A percentile compares a stretch with the other conserved stretches of the same genome.
phyloP scores from a whole-genome alignment of 2,797 vertebrate genomes.

The Columba guinea region DNA sequence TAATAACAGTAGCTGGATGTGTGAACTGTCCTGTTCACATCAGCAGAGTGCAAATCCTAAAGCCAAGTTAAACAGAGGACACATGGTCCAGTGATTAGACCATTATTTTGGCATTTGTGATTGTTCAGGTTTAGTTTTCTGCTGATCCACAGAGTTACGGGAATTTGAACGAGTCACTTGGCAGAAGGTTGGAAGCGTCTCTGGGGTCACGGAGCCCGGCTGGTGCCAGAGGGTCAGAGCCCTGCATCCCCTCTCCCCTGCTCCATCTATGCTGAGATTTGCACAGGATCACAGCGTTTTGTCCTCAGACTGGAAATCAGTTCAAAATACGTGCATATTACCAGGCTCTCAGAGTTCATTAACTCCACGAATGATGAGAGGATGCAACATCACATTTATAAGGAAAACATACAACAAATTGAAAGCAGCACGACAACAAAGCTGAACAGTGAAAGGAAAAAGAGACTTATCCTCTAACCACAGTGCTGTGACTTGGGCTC shows the following conservation, averaged over 20 bases:
- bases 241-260: background rate
- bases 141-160: background rate
- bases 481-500: background rate
- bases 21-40: constrained; percentile 14
- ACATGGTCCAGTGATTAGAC: constrained; percentile 48
- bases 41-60: constrained; percentile 35
- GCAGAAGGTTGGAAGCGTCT: background rate
- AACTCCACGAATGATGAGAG: background rate
- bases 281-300: background rate
- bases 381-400: background rate
- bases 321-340: constrained; percentile 7
- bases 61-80: constrained; percentile 56
- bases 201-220: background rate
- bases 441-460: background rate
- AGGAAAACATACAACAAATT: background rate
- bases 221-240: background rate
- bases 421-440: background rate
- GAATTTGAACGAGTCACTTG: constrained; percentile 1
- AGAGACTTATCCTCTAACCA: background rate
- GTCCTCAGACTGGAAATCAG: background rate
- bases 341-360: background rate
- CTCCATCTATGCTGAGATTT: background rate
- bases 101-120: constrained; percentile 41
- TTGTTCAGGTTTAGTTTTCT: constrained; percentile 26
- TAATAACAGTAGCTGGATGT: constrained; percentile 44